Evolutionary conservation across 2,113 vertebrate genomes (phyloP), one percentile per base, ranked within the genome.

Genomic region (Podarcis cretensis): DNA sequence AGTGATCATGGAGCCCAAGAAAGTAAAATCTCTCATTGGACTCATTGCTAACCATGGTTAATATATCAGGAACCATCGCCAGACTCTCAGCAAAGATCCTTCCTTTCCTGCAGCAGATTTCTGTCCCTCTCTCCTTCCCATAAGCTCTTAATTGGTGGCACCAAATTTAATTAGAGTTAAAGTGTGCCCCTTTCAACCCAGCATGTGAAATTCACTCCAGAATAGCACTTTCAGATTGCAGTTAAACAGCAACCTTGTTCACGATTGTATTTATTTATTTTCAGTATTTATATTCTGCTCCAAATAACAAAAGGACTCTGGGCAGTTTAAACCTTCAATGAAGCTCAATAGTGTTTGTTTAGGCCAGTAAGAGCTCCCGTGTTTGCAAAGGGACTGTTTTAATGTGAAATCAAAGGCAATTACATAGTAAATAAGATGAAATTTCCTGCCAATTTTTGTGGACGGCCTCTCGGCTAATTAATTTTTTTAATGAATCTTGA

Each of bases 361-460:
- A 68, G 81, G 63, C 23, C 35, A 40, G 23, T 37, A 20, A 68
- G 21, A 68, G 35, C 21, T 78, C 43, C 75, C 48, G n/a, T 66
- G 37, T 68, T 68, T 66, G 32, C 27, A 66, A 12, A 86, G 63
- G 20, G 2, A 48, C 20, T 12, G 30, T 84, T 84, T 43, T 32
- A 9, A 16, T 30, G 9, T 40, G 25, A 86, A 65, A n/a, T 6
- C 23, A 25, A 63, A 75, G 35, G 16, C 73, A 40, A 43, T 77
- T 85, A 30, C 12, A 76, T 25, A 65, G 25, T 5, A 63, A 76
- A 77, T 76, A 27, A 6, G 74, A 76, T 8, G n/a, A 74, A 75
- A 85, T 14, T 23, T 85, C 69, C 83, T 75, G 71, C 23, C 54
- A 74, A 37, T 85, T 75, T 85, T 85, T 85, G 48, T 27, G 27